Base-by-base conservation (phyloP, 1,140 invertebrate genomes). In the Cecropterus lyciades region DNA sequence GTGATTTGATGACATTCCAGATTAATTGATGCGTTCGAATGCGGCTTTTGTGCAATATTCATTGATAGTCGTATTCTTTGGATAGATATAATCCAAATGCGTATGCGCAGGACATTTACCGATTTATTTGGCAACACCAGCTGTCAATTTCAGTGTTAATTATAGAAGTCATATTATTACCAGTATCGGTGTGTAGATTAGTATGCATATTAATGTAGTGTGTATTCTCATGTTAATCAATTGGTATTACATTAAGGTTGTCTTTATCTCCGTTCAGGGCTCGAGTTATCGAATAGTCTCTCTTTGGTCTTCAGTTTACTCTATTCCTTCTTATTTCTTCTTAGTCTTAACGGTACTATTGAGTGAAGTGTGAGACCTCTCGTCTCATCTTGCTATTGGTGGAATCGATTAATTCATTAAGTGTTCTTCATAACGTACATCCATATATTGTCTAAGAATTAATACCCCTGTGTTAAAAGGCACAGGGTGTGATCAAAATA, bases 401-500 rank as follows among this genome's bases (percentile, higher is more conserved):
- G 8, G 45, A 15, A 46, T 11, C 16, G 15, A 20, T 46, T 17
- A 17, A 46, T 46, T 10, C 14, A 13, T 46, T 46, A 9, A 17
- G 20, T 20, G 7, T 46, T 37, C 40, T 13, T 43, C 6, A 46
- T 16, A 46, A 46, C 14, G 17, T 46, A 46, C 16, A 46, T 5
- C 10, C 1, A 10, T 42, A 33, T 9, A 52, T 60, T 48, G 55
- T 43, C 24, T 45, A 15, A 49, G 20, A 0, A 11, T 17, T 11
- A 49, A 52, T 15, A 33, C n/a, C 7, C 24, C 20, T 33, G 49
- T 52, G 13, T 52, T 52, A 15, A n/a, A 9, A 40, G 33, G 40
- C 51, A 17, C 15, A 56, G n/a, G n/a, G 13, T 27, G 33, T 37
- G 30, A 51, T 51, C 16, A 20, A 27, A 62, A 51, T 43, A n/a